Base-by-base conservation (phyloP, 2,113 vertebrate genomes). In the Microcebus griseorufus region DNA sequence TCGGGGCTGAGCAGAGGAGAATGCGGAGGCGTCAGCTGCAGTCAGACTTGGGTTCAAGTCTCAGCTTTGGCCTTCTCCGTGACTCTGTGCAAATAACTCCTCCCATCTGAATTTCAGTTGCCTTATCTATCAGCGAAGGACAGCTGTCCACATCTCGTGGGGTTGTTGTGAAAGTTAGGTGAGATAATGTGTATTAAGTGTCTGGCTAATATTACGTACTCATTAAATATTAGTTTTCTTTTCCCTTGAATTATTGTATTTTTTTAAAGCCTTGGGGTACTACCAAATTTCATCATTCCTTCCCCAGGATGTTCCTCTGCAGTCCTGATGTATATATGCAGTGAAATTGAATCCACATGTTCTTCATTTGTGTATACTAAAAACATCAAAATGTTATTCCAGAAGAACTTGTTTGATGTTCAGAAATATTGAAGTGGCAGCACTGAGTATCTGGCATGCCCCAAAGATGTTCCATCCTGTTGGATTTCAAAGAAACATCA, bases 351-450 rank as follows among this genome's bases (percentile, higher is more conserved):
- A 67, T 48, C 78, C 76, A 78, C 83, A 67, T 67, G 82, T n/a
- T 93, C 80, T 39, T 96, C 64, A 62, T 95, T n/a, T 89, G 64
- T 60, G 51, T 83, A n/a, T 23, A 29, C 39, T 29, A 42, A 88
- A 80, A 81, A 42, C 58, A 45, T 45, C 53, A 72, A 39, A 65
- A 48, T n/a, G 29, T 90, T 69, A 67, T 85, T 94, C n/a, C 25
- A 29, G 70, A 88, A 88, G 58, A 75, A 75, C 78, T 45, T 34
- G 18, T 92, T 88, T 67, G 87, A 75, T 73, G 82, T 79, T 88
- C 82, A 76, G 65, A 70, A 86, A 83, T 45, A 67, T 51, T 64
- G 20, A 51, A 64, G 72, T 67, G 88, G 93, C 72, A 80, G 65
- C 5, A 29, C 42, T n/a, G 11, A 70, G 45, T 1, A 0, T 22